Conservation (phyloP, 2,113 vertebrate genomes). For the Onychostoma macrolepis region DNA sequence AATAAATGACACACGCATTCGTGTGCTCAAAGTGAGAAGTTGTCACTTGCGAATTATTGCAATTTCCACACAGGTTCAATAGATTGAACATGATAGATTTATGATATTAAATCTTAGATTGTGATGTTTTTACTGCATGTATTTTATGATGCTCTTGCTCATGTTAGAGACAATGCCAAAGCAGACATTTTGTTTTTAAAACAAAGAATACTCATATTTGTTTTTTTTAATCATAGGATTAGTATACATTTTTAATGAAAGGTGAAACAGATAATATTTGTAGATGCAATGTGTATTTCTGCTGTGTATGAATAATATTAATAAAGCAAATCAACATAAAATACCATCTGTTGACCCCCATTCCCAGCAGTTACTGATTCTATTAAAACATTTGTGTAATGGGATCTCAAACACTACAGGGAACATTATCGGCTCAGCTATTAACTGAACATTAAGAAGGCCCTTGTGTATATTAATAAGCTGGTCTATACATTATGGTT, state of each 20-base stretch:
- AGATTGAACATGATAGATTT: background rate
- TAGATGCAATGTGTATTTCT: too few species aligned
- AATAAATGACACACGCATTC: too few species aligned
- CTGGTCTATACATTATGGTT: too few species aligned
- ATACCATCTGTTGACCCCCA: background rate
- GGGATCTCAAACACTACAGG: slow-evolving; percentile 5
- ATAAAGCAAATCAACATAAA: background rate
- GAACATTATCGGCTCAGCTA: background rate
- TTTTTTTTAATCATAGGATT: background rate
- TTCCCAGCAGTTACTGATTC: background rate
- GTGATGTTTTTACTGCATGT: background rate
- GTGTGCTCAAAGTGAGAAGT: too few species aligned
- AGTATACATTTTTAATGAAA: background rate
- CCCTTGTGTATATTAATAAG: background rate
- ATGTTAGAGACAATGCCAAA: background rate
- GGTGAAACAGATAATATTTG: too few species aligned
- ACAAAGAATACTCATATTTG: too few species aligned
- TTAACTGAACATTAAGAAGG: background rate
- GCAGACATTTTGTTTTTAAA: background rate
- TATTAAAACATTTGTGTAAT: background rate
- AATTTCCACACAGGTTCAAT: too few species aligned
- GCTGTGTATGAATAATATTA: too few species aligned
- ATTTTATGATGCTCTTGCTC: background rate
- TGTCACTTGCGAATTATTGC: too few species aligned
- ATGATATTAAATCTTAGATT: background rate